Conservation (phyloP, 2,888 invertebrate species). For the Cataglyphis albicans region DNA sequence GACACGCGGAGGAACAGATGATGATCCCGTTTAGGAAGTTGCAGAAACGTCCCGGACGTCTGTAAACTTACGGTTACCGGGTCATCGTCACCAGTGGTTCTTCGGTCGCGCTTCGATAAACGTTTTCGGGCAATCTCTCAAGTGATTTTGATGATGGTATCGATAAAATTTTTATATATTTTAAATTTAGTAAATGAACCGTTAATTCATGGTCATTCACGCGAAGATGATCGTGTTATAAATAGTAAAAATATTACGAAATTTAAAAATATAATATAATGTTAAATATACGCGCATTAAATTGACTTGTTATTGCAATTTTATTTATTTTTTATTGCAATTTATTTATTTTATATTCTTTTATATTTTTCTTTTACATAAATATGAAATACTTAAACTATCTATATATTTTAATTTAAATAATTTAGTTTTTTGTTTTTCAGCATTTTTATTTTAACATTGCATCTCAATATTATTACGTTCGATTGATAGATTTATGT, state of each 20-base stretch:
- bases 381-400: neutral
- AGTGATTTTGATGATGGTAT: neutral
- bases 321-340: neutral
- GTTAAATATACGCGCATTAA: neutral
- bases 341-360: neutral
- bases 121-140: neutral
- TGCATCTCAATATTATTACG: neutral
- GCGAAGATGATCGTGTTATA: neutral
- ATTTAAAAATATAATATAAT: neutral
- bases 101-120: neutral
- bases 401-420: neutral
- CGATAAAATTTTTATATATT: neutral
- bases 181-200: neutral
- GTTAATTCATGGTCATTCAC: neutral
- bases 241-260: neutral
- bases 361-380: neutral
- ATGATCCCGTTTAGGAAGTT: slow-evolving; percentile 84
- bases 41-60: slow-evolving; percentile 74
- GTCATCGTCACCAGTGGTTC: slow-evolving; percentile 74
- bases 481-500: neutral
- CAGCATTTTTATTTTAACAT: neutral
- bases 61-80: slow-evolving; percentile 80
- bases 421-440: neutral
- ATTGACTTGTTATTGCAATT: neutral
- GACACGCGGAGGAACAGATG: slow-evolving; percentile 81